Base-by-base conservation (phyloP, 2,797 vertebrate genomes). In the Heliangelus exortis region DNA sequence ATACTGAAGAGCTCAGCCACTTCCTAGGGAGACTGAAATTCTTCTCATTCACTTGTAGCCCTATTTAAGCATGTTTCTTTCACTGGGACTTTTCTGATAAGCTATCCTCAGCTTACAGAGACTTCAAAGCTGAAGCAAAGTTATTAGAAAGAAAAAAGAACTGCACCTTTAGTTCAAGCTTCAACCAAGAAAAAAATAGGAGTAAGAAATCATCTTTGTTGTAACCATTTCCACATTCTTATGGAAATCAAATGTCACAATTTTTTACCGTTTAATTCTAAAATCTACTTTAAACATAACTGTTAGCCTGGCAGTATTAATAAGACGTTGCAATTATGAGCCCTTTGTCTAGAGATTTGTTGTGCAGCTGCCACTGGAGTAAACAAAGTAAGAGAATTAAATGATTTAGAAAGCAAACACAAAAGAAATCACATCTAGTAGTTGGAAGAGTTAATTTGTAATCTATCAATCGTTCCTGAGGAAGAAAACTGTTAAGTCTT, bases 41-140 rank as follows among this genome's bases (percentile, higher is more conserved):
- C 92, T 19, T 90, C 88, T 95, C 1, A n/a, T 95, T 97, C 91
- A 55, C 66, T 96, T 86, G 54, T 68, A 86, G 55, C 48, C 55
- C 41, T 81, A 25, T 88, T 95, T 93, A 96, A 96, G 86, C 84
- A 58, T 96, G 59, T 93, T 92, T 89, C 81, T 69, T 89, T 95
- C 67, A 31, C 85, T 29, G 41, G 76, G 67, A 93, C 81, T 93
- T 94, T 87, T 90, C 95, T 93, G 92, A 95, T 97, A 97, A 97
- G 93, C 89, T 94, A 55, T 61, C 66, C 82, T 94, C 55, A 85
- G 89, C 89, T 96, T 96, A 96, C 41, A 87, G 92, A 95, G 91
- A 87, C 94, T 93, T 95, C 97, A 97, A 97, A 97, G 94, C 84
- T 87, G 82, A 85, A 57, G 69, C 73, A 54, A 78, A 95, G 84